These are phyloP conservation scores for Rhopalosiphum padi DNA, from an alignment of 1,140 invertebrate species.

Conservation along the genomic window DNA sequence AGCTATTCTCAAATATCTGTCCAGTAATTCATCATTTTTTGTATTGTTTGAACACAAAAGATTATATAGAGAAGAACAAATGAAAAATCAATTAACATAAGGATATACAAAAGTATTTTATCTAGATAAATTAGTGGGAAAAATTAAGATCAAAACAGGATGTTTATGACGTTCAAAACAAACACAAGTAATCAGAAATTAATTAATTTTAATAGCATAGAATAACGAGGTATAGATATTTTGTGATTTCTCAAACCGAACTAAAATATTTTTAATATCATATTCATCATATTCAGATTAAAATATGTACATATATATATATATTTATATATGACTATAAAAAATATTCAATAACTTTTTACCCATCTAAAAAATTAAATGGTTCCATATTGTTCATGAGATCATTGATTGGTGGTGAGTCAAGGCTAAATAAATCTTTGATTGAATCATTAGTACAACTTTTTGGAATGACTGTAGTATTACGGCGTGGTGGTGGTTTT, in stretches of 20 bases:
- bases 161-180: background rate
- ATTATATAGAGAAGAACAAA: conserved; percentile 5
- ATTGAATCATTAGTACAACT: conserved; percentile 55
- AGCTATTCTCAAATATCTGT: conserved; percentile 59
- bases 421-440: conserved; percentile 56
- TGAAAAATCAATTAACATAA: background rate
- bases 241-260: conserved; percentile 10
- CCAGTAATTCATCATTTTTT: conserved; percentile 58
- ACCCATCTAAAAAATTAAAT: conserved; percentile 53
- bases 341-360: background rate
- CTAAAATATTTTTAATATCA: background rate
- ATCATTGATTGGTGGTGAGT: conserved; percentile 57
- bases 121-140: background rate
- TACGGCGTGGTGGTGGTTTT: conserved; percentile 59
- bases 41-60: conserved; percentile 39
- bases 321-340: background rate
- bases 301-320: background rate
- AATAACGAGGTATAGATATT: conserved; percentile 19
- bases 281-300: conserved; percentile 45
- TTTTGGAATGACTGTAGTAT: conserved; percentile 41
- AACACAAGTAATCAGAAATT: conserved; percentile 42
- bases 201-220: conserved; percentile 39
- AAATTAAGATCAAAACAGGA: background rate
- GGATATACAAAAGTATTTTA: background rate
- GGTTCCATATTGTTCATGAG: conserved; percentile 49